Evolutionary conservation across 1,140 invertebrate species (phyloP), one percentile per base, ranked within the genome.

Genomic region (Tenebrio molitor): DNA sequence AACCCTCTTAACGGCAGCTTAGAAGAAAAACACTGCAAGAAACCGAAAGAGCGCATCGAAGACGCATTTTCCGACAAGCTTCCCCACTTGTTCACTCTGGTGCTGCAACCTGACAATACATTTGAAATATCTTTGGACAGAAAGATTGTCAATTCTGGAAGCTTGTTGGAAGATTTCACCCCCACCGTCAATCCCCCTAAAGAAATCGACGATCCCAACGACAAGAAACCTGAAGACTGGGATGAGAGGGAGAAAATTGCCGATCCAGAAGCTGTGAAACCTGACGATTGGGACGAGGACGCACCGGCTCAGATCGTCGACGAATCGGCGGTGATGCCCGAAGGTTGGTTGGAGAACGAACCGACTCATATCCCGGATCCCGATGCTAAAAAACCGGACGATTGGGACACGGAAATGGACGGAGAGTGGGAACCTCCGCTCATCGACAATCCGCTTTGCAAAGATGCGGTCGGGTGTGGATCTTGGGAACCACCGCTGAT

Each of bases 401-500:
- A 99, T 83, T 99, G 97, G 97, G 97, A 99, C 85, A 89, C 93
- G 46, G 96, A 98, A 75, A 99, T 99, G 91, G 98, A 99, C 86
- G 98, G 98, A 0, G 93, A 95, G 83, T 99, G 97, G 97, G 98
- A 99, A 85, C 91, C 98, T 12, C 94, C 97, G 0, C 86, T 97
- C 62, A 91, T 99, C 23, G 89, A 91, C 71, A 99, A 99, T 86
- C 95, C 97, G 0, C 88, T 69, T 10, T 83, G 81, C 44, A 72
- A 65, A 0, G 87, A 90, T 73, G 93, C 89, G 6, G 87, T 91
- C 2, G 97, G 98, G 1, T 99, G 98, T 87, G 98, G 98, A 1
- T 84, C 88, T 67, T 99, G 97, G 93, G 91, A 91, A 75, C 86
- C 93, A 44, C 93, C 95, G 10, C 86, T 92, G 75, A 92, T 98